A percentile compares a stretch with the other conserved stretches of the same genome.
Conservation (phyloP, 2,888 invertebrate genomes). For the Holacanthella duospinosa region DNA sequence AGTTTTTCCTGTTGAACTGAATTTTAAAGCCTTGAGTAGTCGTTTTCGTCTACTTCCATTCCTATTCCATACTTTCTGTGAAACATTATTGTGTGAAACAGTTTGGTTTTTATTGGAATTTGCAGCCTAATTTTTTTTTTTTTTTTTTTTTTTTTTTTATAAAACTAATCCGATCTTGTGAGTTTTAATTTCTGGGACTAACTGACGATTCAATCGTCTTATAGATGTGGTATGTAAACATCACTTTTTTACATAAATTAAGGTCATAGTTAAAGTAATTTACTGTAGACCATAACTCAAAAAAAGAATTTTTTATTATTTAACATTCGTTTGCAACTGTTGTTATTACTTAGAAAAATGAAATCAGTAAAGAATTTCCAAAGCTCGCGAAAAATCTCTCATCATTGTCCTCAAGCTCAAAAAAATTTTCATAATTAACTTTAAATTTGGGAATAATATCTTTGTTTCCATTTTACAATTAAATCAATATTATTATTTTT, state of each 20-base stretch:
- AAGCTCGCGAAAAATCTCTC: not conserved
- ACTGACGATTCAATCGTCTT: not conserved
- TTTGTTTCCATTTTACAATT: too few species aligned
- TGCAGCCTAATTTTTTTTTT: too few species aligned
- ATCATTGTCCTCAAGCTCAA: not conserved
- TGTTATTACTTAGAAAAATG: not conserved
- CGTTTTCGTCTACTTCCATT: too few species aligned
- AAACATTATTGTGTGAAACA: too few species aligned
- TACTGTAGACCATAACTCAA: not conserved
- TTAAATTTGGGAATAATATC: too few species aligned
- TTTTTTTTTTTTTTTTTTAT: too few species aligned
- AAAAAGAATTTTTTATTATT: not conserved
- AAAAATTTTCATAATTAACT: not conserved
- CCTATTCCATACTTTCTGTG: too few species aligned
- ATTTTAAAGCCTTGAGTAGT: too few species aligned
- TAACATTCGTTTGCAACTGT: not conserved
- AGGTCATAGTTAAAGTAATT: not conserved
- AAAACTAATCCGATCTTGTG: too few species aligned
- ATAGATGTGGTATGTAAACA: not conserved
- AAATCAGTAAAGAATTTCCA: not conserved
- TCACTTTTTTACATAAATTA: not conserved
- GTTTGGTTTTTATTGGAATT: too few species aligned
- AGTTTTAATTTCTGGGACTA: not conserved
- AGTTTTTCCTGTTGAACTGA: too few species aligned
- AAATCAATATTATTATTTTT: too few species aligned